Evolutionary conservation across 2,113 vertebrate species (phyloP), one percentile per base, ranked within the genome.

Genomic region (Emydocephalus ijimae): DNA sequence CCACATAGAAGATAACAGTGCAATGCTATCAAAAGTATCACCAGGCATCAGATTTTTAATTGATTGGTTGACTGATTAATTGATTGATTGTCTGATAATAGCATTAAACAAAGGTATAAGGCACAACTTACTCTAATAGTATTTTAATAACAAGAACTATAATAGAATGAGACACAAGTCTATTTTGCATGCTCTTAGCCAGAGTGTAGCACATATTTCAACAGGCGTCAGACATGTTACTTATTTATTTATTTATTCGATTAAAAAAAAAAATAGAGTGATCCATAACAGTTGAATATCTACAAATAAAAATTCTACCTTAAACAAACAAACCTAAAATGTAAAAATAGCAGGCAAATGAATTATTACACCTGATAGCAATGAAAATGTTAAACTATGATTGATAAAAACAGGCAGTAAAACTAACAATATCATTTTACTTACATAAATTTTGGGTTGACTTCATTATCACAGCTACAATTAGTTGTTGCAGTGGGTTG

Each of bases 1-100:
- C 55, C 88, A 92, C 26, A 54, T 50, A 21, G 14, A 88, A 92
- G 85, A 93, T 50, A 91, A 90, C 88, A 90, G 52, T 87, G 24
- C 61, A 14, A 45, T 48, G 54, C 64, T 48, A 90, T 85, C 92
- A 55, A 24, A 29, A 24, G 69, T 45, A 45, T 34, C 88, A 29
- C 21, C 26, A 43, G n/a, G 61, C 9, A 24, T 5, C 9, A 90
- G 90, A 1, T 52, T 89, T 69, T 52, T 85, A 59, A 48, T 48
- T 39, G 69, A 81, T 74, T 34, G n/a, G 20, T 74, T 7, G n/a
- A 34, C 2, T 81, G 15, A 74, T 0, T 64, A 2, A 69, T 81
- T 20, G n/a, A 74, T 74, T 20, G 69, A 39, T 39, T 74, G 69
- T 20, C n/a, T 74, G 69, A 39, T 81, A 18, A 39, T 39, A 9